Percentiles rank a stretch among this genome's conserved stretches.
phyloP scores from a whole-genome alignment of 2,113 vertebrate species.

The Anguilla japonica region DNA sequence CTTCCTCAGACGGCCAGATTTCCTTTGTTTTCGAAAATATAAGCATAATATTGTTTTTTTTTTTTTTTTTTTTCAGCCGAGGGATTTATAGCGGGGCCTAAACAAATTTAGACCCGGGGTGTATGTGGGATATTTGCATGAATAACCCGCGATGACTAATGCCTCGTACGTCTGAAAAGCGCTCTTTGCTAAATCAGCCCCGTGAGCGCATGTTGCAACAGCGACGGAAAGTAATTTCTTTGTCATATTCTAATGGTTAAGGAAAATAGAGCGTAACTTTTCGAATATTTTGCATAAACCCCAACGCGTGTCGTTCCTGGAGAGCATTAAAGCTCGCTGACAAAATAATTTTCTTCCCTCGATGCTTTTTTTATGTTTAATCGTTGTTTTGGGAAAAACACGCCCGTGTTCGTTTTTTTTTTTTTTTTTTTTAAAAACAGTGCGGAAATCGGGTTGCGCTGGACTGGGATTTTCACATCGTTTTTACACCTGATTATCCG shows the following conservation, averaged over 20 bases:
- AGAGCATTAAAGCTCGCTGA: neutral
- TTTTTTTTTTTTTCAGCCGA: neutral
- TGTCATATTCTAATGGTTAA: neutral
- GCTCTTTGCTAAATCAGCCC: neutral
- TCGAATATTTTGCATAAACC: neutral
- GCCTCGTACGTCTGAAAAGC: neutral
- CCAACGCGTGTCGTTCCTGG: neutral
- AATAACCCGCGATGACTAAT: neutral
- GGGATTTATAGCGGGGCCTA: neutral
- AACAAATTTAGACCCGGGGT: neutral
- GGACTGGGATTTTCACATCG: neutral
- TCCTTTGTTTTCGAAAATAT: neutral
- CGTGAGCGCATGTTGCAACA: neutral
- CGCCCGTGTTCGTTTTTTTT: neutral
- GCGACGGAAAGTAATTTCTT: neutral
- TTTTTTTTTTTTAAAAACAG: neutral
- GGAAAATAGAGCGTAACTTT: neutral
- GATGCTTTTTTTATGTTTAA: neutral
- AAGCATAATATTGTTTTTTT: neutral
- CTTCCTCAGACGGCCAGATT: neutral
- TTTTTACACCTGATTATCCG: too few relatives aligned
- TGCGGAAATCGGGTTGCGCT: neutral
- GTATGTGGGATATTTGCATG: constrained; percentile 1
- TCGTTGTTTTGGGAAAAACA: neutral
- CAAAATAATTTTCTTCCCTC: neutral